Percentiles rank a stretch among this genome's conserved stretches.
Conservation (phyloP, 2,113 vertebrate species). For the Oncorhynchus keta region DNA sequence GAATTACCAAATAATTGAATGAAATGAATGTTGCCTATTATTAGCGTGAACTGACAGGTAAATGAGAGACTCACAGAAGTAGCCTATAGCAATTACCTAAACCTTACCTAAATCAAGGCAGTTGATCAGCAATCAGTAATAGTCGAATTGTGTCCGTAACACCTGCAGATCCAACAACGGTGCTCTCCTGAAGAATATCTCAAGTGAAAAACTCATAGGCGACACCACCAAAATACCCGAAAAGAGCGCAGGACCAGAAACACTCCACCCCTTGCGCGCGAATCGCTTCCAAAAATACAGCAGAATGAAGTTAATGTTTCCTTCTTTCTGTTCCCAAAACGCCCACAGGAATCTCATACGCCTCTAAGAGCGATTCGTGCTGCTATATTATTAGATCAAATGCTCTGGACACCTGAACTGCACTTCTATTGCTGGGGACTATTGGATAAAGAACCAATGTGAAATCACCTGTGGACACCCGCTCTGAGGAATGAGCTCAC, state of each 20-base stretch:
- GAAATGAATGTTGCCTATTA: too few species aligned
- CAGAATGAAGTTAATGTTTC: not conserved
- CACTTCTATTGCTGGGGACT: not conserved
- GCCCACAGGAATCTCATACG: not conserved
- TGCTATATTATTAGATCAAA: not conserved
- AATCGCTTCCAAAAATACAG: not conserved
- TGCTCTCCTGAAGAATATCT: not conserved
- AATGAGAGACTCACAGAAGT: too few species aligned
- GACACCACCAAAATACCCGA: not conserved
- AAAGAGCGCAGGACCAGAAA: not conserved
- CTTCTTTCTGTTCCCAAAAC: not conserved
- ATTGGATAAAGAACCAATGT: not conserved
- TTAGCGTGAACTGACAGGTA: too few species aligned
- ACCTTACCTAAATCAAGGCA: not conserved
- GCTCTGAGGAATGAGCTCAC: constrained; percentile 30
- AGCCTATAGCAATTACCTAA: not conserved
- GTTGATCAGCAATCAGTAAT: not conserved
- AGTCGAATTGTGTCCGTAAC: not conserved
- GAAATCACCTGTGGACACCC: constrained; percentile 49
- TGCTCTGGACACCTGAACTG: not conserved
- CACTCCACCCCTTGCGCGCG: not conserved
- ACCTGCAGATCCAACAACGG: not conserved
- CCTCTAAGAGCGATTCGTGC: not conserved
- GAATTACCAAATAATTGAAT: too few species aligned
- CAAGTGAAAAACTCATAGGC: not conserved